Percentiles rank a stretch among this genome's conserved stretches.
Conservation (phyloP, 1,140 invertebrate species). For the Heliconius nattereri region DNA sequence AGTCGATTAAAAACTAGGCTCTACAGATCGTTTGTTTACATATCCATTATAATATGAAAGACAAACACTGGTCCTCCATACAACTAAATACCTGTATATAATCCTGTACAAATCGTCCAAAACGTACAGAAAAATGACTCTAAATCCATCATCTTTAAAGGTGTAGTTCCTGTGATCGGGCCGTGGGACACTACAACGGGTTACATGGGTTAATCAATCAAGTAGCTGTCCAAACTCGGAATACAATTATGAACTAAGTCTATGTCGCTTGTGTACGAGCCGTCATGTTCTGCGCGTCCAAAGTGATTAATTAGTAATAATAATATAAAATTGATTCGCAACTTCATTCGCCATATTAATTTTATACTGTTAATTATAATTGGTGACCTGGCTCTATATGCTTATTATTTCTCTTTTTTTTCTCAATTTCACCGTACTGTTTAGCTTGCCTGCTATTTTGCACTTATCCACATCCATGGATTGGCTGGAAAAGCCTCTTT, state of each 20-base stretch:
- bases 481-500: too few relatives aligned
- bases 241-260: constrained; percentile 79
- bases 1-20: not conserved
- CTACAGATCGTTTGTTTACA: constrained; percentile 24
- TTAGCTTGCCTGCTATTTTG: too few relatives aligned
- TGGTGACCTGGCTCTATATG: not conserved
- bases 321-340: constrained; percentile 42
- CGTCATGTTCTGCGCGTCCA: constrained; percentile 52
- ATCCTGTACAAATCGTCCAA: constrained; percentile 24
- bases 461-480: too few relatives aligned
- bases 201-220: constrained; percentile 69
- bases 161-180: constrained; percentile 28
- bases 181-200: constrained; percentile 49
- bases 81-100: constrained; percentile 29
- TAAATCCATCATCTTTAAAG: constrained; percentile 45
- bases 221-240: constrained; percentile 67
- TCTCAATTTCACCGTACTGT: too few relatives aligned
- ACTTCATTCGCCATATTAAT: constrained; percentile 9
- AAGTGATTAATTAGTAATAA: constrained; percentile 68
- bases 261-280: constrained; percentile 61
- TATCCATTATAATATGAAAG: constrained; percentile 39
- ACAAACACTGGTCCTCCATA: constrained; percentile 37
- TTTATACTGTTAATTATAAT: not conserved
- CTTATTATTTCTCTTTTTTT: too few relatives aligned
- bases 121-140: constrained; percentile 26